Conservation (phyloP, 2,888 invertebrate genomes). For the Fragum fragum region DNA sequence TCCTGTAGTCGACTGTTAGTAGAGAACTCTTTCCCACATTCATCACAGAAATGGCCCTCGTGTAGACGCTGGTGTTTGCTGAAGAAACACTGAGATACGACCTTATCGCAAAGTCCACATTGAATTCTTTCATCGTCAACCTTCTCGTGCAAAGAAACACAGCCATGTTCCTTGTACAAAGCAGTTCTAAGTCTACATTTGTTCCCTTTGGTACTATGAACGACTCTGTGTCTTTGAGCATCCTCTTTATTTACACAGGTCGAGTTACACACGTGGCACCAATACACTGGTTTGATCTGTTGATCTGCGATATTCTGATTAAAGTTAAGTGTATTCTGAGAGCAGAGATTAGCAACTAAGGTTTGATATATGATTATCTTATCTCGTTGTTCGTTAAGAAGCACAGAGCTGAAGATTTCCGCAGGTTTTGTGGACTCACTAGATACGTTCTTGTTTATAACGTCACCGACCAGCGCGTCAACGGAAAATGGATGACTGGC, state of each 20-base stretch:
- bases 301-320: too few species aligned
- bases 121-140: constrained; percentile 49
- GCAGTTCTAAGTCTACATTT: constrained; percentile 42
- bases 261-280: constrained; percentile 64
- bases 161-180: constrained; percentile 41
- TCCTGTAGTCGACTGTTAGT: constrained; percentile 63
- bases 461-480: constrained; percentile 40
- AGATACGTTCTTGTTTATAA: neutral
- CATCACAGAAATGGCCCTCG: constrained; percentile 58
- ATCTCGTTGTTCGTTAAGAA: neutral
- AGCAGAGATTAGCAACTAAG: neutral
- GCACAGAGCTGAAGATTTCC: constrained; percentile 17
- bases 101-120: constrained; percentile 61
- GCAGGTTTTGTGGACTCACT: constrained; percentile 24
- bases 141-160: constrained; percentile 49
- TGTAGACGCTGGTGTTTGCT: constrained; percentile 62
- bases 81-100: constrained; percentile 62
- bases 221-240: constrained; percentile 45
- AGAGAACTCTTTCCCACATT: constrained; percentile 59
- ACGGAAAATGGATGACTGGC: constrained; percentile 55
- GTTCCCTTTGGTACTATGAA: constrained; percentile 36
- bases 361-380: neutral
- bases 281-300: constrained; percentile 29
- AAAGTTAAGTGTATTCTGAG: neutral
- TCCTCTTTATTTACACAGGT: constrained; percentile 49